These are phyloP conservation scores for Poeciliopsis infans DNA, from an alignment of 2,797 vertebrate genomes.

Conservation along the genomic window DNA sequence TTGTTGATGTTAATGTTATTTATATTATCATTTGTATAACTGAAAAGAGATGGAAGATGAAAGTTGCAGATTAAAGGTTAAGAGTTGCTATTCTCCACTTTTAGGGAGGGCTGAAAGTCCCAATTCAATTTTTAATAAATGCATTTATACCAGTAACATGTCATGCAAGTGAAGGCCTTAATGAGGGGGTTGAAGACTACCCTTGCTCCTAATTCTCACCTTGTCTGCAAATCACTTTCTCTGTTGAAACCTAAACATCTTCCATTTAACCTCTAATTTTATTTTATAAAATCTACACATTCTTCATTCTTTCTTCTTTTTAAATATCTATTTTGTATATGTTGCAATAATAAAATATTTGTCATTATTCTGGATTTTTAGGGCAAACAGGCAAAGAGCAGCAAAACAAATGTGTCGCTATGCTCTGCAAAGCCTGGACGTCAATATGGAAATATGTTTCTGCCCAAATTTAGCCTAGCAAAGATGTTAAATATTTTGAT, in stretches of 20 bases:
- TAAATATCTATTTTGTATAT: neutral
- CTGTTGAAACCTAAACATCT: neutral
- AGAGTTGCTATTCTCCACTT: neutral
- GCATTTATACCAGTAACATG: neutral
- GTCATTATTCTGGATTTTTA: neutral
- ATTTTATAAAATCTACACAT: neutral
- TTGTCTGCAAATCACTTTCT: neutral
- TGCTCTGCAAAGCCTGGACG: neutral
- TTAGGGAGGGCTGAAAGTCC: neutral
- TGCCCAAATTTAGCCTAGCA: neutral
- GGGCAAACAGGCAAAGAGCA: neutral
- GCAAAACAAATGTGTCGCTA: neutral
- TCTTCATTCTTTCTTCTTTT: neutral
- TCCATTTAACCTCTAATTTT: neutral
- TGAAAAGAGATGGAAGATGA: neutral
- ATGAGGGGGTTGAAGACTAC: neutral
- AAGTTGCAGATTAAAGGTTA: neutral
- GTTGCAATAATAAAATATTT: neutral
- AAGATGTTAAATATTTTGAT: neutral
- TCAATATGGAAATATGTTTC: neutral
- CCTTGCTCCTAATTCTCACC: neutral
- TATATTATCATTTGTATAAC: neutral
- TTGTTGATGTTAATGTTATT: neutral
- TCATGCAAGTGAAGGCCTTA: neutral
- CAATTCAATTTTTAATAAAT: neutral